Base-by-base conservation (phyloP, 2,888 invertebrate genomes). In the Euplexia lucipara region DNA sequence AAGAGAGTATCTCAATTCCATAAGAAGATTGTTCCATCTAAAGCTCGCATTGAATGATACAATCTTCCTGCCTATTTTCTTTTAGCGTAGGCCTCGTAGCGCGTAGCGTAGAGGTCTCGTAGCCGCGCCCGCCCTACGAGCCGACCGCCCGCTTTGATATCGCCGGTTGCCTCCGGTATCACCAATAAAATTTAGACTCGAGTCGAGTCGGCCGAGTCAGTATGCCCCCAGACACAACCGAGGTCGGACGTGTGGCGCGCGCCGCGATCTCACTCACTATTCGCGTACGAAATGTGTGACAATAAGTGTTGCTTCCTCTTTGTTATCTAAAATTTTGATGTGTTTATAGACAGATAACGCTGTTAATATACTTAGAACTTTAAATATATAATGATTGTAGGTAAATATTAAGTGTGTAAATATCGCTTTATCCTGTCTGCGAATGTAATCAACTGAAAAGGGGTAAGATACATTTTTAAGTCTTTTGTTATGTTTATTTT, bases 281-380 rank as follows among this genome's bases (percentile, higher is more conserved):
- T 87, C 91, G 92, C 91, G 91, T 88, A 92, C 91, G 93, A 84
- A 95, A 94, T 90, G 93, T 95, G 94, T 94, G 95, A 95, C 95
- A 95, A 95, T 95, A 95, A 95, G 91, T 94, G 93, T 94, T 92
- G 91, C 94, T 95, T 94, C 94, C 93, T 92, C 88, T 91, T 90
- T 91, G 88, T 89, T 91, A 90, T 88, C 80, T 90, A 90, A 86
- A 83, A 88, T 90, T 91, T 90, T 85, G 77, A 89, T 82, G 86
- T 86, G 86, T 90, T 88, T 88, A 84, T 87, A 86, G 71, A 83
- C 79, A 69, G 44, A 71, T 82, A 70, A 70, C 68, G 53, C 67
- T 74, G 69, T 81, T 81, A 69, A 65, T 70, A 75, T 78, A 78
- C 62, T 70, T 73, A 78, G 62, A 76, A 67, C 72, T 68, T 70